Conservation (phyloP, 2,797 vertebrate species). For the Acrossocheilus wenchowensis region DNA sequence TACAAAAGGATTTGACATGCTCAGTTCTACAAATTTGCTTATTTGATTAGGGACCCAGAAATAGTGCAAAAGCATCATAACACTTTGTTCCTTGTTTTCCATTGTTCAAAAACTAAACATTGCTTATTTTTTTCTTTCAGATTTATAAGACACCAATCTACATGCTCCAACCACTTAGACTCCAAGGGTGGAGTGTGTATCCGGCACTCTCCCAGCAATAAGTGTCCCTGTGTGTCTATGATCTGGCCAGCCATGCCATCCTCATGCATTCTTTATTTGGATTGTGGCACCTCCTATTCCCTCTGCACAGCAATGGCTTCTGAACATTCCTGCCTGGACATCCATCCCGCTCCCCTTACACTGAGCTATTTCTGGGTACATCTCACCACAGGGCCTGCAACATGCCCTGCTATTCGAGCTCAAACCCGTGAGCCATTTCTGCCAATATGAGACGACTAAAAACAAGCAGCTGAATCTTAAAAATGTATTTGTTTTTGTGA, state of each 20-base stretch:
- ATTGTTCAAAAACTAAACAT: background rate
- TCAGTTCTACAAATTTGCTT: conserved; percentile 15
- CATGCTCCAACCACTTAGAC: background rate
- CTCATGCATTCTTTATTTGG: conserved; percentile 63
- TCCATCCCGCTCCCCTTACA: conserved; percentile 78
- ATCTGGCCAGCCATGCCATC: conserved; percentile 18
- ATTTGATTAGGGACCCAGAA: conserved; percentile 20
- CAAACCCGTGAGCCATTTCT: conserved; percentile 45
- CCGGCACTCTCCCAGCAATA: background rate
- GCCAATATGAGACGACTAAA: conserved; percentile 23
- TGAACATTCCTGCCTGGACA: conserved; percentile 72
- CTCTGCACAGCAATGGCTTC: conserved; percentile 68
- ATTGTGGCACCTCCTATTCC: conserved; percentile 64
- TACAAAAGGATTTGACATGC: conserved; percentile 33
- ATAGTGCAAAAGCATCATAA: conserved; percentile 7
- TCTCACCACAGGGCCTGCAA: conserved; percentile 63
- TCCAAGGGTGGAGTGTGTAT: conserved; percentile 3
- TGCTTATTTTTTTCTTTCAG: conserved; percentile 2
- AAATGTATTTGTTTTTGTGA: background rate
- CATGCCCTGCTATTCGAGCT: conserved; percentile 59
- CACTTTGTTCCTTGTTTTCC: background rate
- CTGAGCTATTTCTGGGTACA: conserved; percentile 76
- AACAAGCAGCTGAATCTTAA: background rate
- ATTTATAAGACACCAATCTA: background rate
- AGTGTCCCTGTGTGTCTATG: conserved; percentile 16